Conservation (phyloP, 2,797 vertebrate species). For the Intellagama lesueurii region DNA sequence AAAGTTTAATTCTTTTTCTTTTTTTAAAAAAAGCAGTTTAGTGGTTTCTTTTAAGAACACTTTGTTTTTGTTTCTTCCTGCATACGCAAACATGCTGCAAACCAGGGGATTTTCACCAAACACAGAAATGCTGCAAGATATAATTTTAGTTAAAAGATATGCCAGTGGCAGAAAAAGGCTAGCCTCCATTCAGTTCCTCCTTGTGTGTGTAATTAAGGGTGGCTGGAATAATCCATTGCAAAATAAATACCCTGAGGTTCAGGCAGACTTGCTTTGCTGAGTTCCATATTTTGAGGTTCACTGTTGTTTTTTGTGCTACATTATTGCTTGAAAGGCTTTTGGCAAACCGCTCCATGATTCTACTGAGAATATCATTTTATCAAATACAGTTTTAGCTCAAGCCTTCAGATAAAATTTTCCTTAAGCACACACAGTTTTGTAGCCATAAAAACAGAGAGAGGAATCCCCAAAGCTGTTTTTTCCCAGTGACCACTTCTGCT, state of each 20-base stretch:
- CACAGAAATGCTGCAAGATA: slow-evolving; percentile 54
- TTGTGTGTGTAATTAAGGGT: slow-evolving; percentile 26
- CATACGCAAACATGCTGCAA: slow-evolving; percentile 43
- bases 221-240: slow-evolving; percentile 41
- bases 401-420: background rate
- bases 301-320: slow-evolving; percentile 13
- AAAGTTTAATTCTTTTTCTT: slow-evolving; percentile 35
- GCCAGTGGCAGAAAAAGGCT: slow-evolving; percentile 47
- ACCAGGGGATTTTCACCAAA: slow-evolving; percentile 56
- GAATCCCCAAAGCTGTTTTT: background rate
- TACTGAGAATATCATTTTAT: background rate
- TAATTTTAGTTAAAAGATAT: slow-evolving; percentile 48
- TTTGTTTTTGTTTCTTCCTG: slow-evolving; percentile 29
- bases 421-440: background rate
- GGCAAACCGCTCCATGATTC: slow-evolving; percentile 21
- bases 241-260: slow-evolving; percentile 45
- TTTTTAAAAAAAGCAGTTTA: slow-evolving; percentile 53
- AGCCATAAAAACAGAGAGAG: background rate
- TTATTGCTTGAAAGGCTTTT: background rate
- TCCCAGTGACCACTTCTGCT: too few relatives aligned
- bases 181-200: slow-evolving; percentile 43
- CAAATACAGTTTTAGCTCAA: background rate
- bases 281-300: background rate
- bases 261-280: slow-evolving; percentile 5
- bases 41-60: slow-evolving; percentile 44